Base-by-base conservation (phyloP, 1,140 invertebrate genomes). In the Holcopasites calliopsidis region DNA sequence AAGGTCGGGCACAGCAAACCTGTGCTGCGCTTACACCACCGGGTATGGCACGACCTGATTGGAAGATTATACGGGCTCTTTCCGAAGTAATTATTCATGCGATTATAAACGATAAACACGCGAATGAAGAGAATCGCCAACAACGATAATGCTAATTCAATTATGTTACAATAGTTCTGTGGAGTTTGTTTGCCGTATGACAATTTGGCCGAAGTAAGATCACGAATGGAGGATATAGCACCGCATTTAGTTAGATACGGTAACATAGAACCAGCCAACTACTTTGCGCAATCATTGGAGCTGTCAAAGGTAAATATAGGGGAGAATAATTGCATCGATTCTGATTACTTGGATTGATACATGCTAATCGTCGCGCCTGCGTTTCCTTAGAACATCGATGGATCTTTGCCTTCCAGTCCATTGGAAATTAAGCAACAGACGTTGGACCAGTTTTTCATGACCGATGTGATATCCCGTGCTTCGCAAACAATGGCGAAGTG, bases 401-500 rank as follows among this genome's bases (percentile, higher is more conserved):
- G 91, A 47, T 88, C 93, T 0, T 88, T 95, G 13, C 91, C 93
- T 10, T 90, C 92, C 73, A 92, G 94, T 33, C 93, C 95, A 42
- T 88, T 99, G 42, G 95, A 96, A 77, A 94, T 98, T 0, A 94
- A 95, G 81, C 93, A 96, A 69, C 96, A 95, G 88, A 92, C 94
- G 57, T 92, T 99, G 42, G 95, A 97, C 90, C 98, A 99, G 90
- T 99, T 97, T 92, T 99, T 97, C 91, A 99, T 99, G 98, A 99
- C 99, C 11, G 97, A 99, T 91, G 92, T 95, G 7, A 98, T 99
- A 85, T 97, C 97, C 71, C 93, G 98, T 88, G 97, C 98, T n/a
- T 99, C 98, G 18, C 95, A 96, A 71, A 99, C 98, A 38, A 99
- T 99, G 99, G 97, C 98, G 31, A 99, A 99, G 92, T 99, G 99